Evolutionary conservation across 2,888 invertebrate species (phyloP), one percentile per base, ranked within the genome.

Genomic region (Epicampocera succincta): DNA sequence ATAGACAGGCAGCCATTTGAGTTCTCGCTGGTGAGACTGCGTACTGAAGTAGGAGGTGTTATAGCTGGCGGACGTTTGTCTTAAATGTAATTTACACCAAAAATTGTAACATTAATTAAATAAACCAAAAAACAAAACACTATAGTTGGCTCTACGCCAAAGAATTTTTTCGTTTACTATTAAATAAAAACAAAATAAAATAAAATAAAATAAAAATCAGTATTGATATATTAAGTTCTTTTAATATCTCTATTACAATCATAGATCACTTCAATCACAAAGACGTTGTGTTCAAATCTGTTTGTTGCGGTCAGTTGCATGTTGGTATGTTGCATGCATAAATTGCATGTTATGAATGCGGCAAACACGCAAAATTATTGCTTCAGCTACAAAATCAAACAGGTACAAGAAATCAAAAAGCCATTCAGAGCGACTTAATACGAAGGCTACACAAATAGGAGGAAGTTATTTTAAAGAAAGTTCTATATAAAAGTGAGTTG

Each of bases 31-130:
- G 52, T 60, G 58, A 58, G 56, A 54, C 65, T 76, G 77, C 80
- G 83, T 83, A 80, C 77, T 80, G 52, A 75, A 65, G 83, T 75
- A 83, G 83, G 76, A 80, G 81, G 79, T 75, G 83, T 79, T 79
- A 72, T 74, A 46, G 71, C 84, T 80, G 65, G 74, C 81, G 81
- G 83, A 84, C 84, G 80, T 84, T 85, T 85, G 84, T 84, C 85
- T 87, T 87, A 86, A 68, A 85, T 84, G 87, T 86, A 87, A 87
- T 87, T 86, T 85, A 86, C 87, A 87, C 86, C 85, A 84, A 79
- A 63, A 29, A 65, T 13, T 65, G 65, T 48, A 54, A 54, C 13
- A 29, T 42, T 19, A 9, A 44, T 40, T 29, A 48, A 65, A 44
- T 25, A 74, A 65, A 52, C 15, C 17, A 29, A 21, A 33, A 29